Base-by-base conservation (phyloP, 2,797 vertebrate genomes). In the Capromys pilorides region DNA sequence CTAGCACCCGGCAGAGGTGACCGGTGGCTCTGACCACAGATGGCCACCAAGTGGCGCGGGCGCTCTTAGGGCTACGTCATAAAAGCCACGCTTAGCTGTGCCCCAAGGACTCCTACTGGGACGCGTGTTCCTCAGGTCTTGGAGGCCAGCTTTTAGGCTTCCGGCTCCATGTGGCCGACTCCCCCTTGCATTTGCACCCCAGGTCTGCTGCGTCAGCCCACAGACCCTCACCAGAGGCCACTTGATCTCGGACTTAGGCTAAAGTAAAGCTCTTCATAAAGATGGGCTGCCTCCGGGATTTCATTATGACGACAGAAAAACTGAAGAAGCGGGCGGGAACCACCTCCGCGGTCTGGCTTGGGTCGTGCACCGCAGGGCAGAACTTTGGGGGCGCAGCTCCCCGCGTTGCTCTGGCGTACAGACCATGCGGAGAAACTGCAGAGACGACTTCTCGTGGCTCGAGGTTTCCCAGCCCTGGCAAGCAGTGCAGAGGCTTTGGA, bases 131-230 rank as follows among this genome's bases (percentile, higher is more conserved):
- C 54, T 81, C 12, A 24, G n/a, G 21, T 61, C 54, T 26, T 21
- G 14, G 24, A 54, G n/a, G 11, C 54, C 24, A 36, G 22, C 13
- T 24, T 39, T 36, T 26, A 10, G 24, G 36, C 36, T 82, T 62
- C 24, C 57, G 5, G 3, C 16, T 12, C 5, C 5, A 14, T 39
- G 24, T 28, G 18, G 57, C 57, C 10, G 11, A 36, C 10, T 39
- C 33, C 41, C 54, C 31, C 12, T 81, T 5, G 12, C 36, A 13
- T n/a, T 14, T 16, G 24, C 57, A 39, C 79, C 22, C 54, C 21
- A 24, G 2, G 10, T 4, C 2, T 18, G 24, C 5, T 9, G 10
- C 36, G 13, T 28, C 24, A 9, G 54, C 36, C 8, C 7, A 9
- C 19, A 31, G 26, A 6, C 26, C 36, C 14, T 61, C 57, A 31